Evolutionary conservation across 2,113 vertebrate genomes (phyloP).

Genomic region (Tympanuchus pallidicinctus): DNA sequence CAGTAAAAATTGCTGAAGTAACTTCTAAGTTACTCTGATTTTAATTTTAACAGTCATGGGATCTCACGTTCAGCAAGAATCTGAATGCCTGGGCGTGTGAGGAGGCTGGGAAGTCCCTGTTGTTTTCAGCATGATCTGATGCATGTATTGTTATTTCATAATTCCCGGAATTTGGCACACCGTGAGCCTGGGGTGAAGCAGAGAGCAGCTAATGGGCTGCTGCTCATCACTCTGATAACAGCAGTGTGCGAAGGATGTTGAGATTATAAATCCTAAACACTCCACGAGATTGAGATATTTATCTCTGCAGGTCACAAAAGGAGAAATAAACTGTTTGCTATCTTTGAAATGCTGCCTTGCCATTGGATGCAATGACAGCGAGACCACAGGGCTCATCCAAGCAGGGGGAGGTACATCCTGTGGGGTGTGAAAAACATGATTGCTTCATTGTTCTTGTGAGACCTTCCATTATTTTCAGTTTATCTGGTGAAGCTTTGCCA

Average conservation of each 20-base stretch:
- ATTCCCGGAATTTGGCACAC: constrained; percentile 62
- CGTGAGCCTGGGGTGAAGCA: constrained; percentile 16
- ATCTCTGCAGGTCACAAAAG: constrained; percentile 10
- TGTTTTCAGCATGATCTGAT: constrained; percentile 34
- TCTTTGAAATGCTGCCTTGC: constrained; percentile 44
- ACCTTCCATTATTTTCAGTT: constrained; percentile 29
- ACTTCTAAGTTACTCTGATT: neutral
- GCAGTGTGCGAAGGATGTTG: constrained; percentile 58
- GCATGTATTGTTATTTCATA: constrained; percentile 56
- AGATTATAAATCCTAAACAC: constrained; percentile 52
- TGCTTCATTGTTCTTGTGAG: constrained; percentile 58
- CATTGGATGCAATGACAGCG: neutral
- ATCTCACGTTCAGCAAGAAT: neutral
- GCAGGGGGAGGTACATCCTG: constrained; percentile 55
- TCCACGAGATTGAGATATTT: constrained; percentile 52
- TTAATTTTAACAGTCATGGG: neutral
- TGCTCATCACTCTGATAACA: constrained; percentile 26
- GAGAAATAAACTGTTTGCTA: constrained; percentile 23
- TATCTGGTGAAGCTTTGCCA: constrained; percentile 43
- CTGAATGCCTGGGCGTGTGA: neutral
- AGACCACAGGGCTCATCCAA: neutral
- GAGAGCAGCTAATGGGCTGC: constrained; percentile 25
- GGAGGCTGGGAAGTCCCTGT: neutral
- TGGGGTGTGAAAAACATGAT: constrained; percentile 41
- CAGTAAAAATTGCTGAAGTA: neutral